Conservation (phyloP, 1,140 invertebrate genomes). For the Polypedilum pembai region DNA sequence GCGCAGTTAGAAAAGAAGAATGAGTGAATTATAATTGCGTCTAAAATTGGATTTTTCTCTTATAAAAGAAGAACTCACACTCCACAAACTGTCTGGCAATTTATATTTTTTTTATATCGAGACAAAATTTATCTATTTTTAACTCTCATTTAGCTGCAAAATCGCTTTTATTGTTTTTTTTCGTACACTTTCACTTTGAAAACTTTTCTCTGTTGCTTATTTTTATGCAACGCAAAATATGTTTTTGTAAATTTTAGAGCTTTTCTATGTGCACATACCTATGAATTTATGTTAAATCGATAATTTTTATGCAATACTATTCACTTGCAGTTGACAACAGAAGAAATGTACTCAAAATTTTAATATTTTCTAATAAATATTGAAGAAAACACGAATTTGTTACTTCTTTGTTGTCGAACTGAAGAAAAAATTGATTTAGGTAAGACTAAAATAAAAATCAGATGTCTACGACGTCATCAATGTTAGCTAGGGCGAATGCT, state of each 20-base stretch:
- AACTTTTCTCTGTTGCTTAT: neutral
- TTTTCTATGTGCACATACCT: neutral
- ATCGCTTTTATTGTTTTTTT: neutral
- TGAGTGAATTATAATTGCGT: neutral
- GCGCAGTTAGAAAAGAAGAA: neutral
- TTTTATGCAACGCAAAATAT: conserved; percentile 8
- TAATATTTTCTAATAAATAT: neutral
- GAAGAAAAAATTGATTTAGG: too few species aligned
- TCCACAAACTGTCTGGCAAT: conserved; percentile 22
- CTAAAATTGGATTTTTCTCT: neutral
- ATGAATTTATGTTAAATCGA: too few species aligned
- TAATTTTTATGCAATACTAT: too few species aligned
- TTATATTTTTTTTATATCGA: neutral
- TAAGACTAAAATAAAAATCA: too few species aligned
- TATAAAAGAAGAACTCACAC: neutral
- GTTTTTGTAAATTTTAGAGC: neutral
- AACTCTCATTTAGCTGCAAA: neutral
- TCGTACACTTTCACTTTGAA: conserved; percentile 21
- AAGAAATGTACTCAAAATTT: neutral
- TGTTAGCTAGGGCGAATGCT: too few species aligned
- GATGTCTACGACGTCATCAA: too few species aligned
- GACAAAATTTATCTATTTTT: neutral
- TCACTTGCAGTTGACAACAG: neutral
- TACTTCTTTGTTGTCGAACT: neutral
- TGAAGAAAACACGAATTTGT: neutral